A percentile compares a stretch with the other conserved stretches of the same genome.
phyloP scores from a whole-genome alignment of 2,797 vertebrate species.

The Rhinoraja longicauda region DNA sequence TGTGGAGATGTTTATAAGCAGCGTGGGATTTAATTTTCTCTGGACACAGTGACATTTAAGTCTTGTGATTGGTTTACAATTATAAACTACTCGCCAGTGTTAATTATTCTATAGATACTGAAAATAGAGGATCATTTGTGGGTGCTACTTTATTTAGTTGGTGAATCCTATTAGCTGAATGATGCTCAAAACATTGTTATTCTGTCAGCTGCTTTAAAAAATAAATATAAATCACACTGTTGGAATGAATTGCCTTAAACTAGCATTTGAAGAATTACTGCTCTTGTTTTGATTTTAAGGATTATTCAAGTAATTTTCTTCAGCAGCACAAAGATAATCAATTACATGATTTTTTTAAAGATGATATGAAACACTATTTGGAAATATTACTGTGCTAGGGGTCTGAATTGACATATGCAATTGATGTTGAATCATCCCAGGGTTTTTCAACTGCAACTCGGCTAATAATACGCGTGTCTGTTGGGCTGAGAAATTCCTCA shows the following conservation, averaged over 20 bases:
- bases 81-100: neutral
- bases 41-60: neutral
- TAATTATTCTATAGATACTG: neutral
- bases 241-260: neutral
- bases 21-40: neutral
- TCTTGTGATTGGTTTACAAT: neutral
- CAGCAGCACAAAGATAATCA: neutral
- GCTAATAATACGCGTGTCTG: neutral
- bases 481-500: neutral
- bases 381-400: neutral
- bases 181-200: neutral
- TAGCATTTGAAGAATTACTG: neutral
- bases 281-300: neutral
- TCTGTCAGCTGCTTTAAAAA: neutral
- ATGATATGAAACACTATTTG: neutral
- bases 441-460: neutral
- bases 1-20: neutral
- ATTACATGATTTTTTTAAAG: neutral
- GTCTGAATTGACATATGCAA: neutral
- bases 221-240: neutral
- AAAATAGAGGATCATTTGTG: neutral
- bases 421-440: constrained; percentile 9
- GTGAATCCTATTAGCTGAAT: neutral
- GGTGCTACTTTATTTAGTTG: neutral
- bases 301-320: neutral